Base-by-base conservation (phyloP, 2,888 invertebrate species). In the Drosophila anomelani region DNA sequence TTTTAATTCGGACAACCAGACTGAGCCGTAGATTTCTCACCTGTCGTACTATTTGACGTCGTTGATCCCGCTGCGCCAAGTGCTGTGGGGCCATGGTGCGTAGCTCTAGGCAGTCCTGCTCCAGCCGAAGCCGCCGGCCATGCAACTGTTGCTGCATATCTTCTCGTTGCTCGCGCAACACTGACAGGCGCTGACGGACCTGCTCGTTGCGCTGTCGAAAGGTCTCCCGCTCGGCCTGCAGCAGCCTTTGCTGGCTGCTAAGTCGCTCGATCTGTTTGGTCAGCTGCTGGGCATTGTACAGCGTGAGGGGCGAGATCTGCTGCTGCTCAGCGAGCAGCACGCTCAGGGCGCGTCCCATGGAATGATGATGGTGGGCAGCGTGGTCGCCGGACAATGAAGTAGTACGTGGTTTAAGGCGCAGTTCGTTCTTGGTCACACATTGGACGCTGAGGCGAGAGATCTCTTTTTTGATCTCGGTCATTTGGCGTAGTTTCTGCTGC, bases 161-260 rank as follows among this genome's bases (percentile, higher is more conserved):
- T 87, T 95, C 95, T 89, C 96, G 96, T 76, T 94, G 94, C 80
- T 96, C 96, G 41, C 94, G 94, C 54, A 96, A 90, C 61, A 93
- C 93, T 44, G 94, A 93, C 77, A 95, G 94, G 83, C 93, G 94
- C 88, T 95, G 94, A 92, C 95, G 96, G 77, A 96, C 93, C 78
- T 94, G 77, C 1, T 67, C 62, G 54, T 86, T 90, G 23, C 90
- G 85, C 39, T 78, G 71, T 1, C 68, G 68, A 47, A 79, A 84
- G 2, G 78, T 86, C 20, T 79, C 75, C 1, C 74, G 77, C 32
- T 90, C 91, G 13, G 78, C 73, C 46, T 80, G 76, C 2, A 91
- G 68, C 4, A 91, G 70, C 2, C 90, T 77, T 34, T 82, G 85
- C 60, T 80, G 89, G 49, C 84, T 80, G 39, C 81, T 83, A 34